Base-by-base conservation (phyloP, 2,797 vertebrate genomes). In the Hyperoplus immaculatus region DNA sequence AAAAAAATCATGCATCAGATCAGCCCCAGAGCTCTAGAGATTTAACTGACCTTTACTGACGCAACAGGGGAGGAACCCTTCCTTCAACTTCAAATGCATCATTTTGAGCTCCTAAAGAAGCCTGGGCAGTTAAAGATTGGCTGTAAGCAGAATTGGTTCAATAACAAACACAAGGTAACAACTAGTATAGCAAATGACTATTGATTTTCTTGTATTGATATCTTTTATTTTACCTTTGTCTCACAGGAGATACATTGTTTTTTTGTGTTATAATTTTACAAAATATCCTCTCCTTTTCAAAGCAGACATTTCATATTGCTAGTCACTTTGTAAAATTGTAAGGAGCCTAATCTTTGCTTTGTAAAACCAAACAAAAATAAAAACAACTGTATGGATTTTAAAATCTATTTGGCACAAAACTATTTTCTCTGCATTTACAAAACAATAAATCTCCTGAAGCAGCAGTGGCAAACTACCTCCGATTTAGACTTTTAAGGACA, bases 41-140 rank as follows among this genome's bases (percentile, higher is more conserved):
- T 82, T 88, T 72, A 68, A 68, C 77, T 89, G 90, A 93, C 91
- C 90, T 92, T 92, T 93, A 73, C 57, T 71, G 77, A 77, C 78
- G 80, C 81, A 86, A 88, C 75, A 84, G 18, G 71, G 75, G 69
- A 79, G 74, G 57, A 75, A 73, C 63, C 62, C 71, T 73, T 69
- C 54, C 71, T 82, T 82, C 49, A 84, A 81, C 81, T 84, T 86
- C 58, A 80, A 82, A 85, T 68, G 77, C 66, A 83, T 74, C 54
- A 79, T 72, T 87, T 80, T 78, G 51, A 72, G 76, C 77, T 72
- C 51, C 55, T 56, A 71, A 67, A 61, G 47, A 72, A 11, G 15
- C 67, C 15, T 8, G 14, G 41, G 49, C 21, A 75, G 53, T 72
- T 70, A 83, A 69, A 75, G 55, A 80, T 45, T 60, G 57, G 4